Evolutionary conservation across 2,888 invertebrate genomes (phyloP).

Genomic region (Calliphora vomitoria): DNA sequence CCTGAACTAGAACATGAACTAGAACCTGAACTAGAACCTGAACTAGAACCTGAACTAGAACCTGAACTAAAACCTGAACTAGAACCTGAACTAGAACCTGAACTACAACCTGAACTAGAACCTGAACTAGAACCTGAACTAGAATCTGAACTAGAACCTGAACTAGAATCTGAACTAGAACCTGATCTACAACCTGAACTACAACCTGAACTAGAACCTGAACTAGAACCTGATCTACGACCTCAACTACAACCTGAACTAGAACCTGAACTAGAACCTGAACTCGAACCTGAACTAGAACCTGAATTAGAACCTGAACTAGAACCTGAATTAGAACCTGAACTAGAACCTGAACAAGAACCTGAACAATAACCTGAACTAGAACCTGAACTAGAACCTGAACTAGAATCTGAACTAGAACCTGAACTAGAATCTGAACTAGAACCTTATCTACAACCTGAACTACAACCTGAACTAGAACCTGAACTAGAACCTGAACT

Average conservation of each 20-base stretch:
- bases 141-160: too few relatives aligned
- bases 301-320: slow-evolving; percentile 1
- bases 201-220: too few relatives aligned
- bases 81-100: too few relatives aligned
- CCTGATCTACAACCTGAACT: too few relatives aligned
- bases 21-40: too few relatives aligned
- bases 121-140: too few relatives aligned
- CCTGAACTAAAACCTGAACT: too few relatives aligned
- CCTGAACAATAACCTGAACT: neutral
- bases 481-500: neutral
- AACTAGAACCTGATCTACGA: too few relatives aligned
- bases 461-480: slow-evolving; percentile 5
- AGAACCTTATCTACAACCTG: neutral
- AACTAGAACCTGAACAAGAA: neutral
- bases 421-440: neutral
- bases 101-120: too few relatives aligned
- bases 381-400: neutral
- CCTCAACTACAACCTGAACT: neutral
- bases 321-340: neutral
- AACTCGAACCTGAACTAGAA: neutral
- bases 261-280: neutral
- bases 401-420: neutral
- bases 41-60: too few relatives aligned
- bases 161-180: too few relatives aligned
- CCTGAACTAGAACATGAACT: too few relatives aligned